These are phyloP conservation scores for Petrocephalus schoutedeni DNA, from an alignment of 2,797 vertebrate genomes.

Conservation along the genomic window DNA sequence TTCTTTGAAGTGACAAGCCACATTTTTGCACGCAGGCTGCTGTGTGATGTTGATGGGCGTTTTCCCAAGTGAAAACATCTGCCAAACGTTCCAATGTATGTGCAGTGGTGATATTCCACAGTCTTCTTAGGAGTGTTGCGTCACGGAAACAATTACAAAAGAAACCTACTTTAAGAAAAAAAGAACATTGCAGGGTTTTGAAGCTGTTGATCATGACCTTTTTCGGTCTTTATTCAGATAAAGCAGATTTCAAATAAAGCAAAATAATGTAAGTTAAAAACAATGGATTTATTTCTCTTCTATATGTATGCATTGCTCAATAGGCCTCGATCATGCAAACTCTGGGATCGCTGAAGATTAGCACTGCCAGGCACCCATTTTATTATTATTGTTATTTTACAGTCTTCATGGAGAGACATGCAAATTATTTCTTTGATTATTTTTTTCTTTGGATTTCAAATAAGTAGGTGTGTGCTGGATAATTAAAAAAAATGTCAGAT, in stretches of 20 bases:
- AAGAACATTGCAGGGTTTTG: not conserved
- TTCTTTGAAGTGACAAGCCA: slow-evolving; percentile 31
- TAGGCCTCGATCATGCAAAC: not conserved
- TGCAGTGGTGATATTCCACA: not conserved
- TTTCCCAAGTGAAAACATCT: not conserved
- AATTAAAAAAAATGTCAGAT: not conserved
- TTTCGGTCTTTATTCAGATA: not conserved
- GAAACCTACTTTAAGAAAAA: not conserved
- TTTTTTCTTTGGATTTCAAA: not conserved
- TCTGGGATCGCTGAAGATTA: not conserved
- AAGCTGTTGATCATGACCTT: not conserved
- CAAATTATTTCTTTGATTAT: not conserved
- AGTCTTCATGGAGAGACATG: not conserved
- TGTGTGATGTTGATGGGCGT: not conserved
- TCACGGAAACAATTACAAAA: not conserved
- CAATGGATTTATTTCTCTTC: not conserved
- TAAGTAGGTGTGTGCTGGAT: not conserved
- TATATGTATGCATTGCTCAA: not conserved
- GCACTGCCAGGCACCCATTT: not conserved
- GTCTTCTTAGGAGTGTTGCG: not conserved
- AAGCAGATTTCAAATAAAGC: not conserved
- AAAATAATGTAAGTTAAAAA: not conserved
- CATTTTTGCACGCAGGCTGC: slow-evolving; percentile 22
- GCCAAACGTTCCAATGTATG: not conserved
- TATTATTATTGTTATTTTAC: not conserved